A percentile compares a stretch with the other conserved stretches of the same genome.
phyloP scores from a whole-genome alignment of 2,888 invertebrate genomes.

The Meganola albula region DNA sequence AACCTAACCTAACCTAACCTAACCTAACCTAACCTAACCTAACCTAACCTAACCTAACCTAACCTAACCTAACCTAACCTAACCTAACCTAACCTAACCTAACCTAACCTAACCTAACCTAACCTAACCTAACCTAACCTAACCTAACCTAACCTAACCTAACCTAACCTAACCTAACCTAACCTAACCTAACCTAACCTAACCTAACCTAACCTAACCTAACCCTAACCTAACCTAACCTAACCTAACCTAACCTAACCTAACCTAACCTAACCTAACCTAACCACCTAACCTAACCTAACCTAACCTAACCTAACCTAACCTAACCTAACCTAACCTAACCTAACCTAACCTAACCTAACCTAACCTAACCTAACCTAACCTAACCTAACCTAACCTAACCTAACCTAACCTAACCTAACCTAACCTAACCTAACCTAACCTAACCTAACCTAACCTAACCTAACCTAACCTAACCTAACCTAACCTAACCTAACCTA shows the following conservation, averaged over 20 bases:
- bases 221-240: background rate
- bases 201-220: background rate
- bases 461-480: too few species aligned
- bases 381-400: background rate
- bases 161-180: background rate
- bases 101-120: background rate
- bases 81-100: background rate
- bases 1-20: too few species aligned
- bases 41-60: background rate
- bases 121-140: background rate
- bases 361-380: background rate
- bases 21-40: background rate
- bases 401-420: background rate
- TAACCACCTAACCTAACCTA: background rate
- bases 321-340: background rate
- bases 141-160: background rate
- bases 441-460: too few species aligned
- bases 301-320: conserved; percentile 4
- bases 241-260: background rate
- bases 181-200: background rate
- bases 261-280: conserved; percentile 9
- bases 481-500: too few species aligned
- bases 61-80: background rate
- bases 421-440: background rate
- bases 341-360: background rate